These are phyloP conservation scores for Eidolon dupreanum DNA, from an alignment of 2,797 vertebrate genomes.

Conservation along the genomic window DNA sequence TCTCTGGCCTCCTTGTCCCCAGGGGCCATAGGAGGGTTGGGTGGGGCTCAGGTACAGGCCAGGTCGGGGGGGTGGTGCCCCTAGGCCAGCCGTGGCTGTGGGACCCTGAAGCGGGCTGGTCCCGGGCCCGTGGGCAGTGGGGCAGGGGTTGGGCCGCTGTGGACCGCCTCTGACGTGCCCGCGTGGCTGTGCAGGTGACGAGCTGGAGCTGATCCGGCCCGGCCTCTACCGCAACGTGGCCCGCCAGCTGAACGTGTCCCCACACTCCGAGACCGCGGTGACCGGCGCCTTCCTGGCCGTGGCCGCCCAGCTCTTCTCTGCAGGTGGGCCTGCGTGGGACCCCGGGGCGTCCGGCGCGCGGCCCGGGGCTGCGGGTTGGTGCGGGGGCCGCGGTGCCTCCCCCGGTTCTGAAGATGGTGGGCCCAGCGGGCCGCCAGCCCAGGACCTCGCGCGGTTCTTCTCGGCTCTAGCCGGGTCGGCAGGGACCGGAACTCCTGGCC, in stretches of 20 bases:
- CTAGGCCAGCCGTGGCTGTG: too few species aligned
- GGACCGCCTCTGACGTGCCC: not conserved
- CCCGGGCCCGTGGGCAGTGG: not conserved
- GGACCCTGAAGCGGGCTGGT: not conserved
- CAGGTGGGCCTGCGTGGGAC: constrained; percentile 86
- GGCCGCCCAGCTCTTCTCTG: constrained; percentile 95
- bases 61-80: not conserved
- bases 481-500: not conserved
- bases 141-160: not conserved
- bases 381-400: not conserved
- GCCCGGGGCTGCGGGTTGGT: not conserved
- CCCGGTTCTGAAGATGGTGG: not conserved
- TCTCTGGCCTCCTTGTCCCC: not conserved
- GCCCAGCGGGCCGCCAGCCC: not conserved
- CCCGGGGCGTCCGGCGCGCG: not conserved
- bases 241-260: constrained; percentile 94
- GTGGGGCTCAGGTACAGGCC: not conserved
- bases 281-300: constrained; percentile 96
- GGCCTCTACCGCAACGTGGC: constrained; percentile 95
- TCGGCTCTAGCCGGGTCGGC: not conserved
- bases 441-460: fast-evolving
- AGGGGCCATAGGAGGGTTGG: not conserved
- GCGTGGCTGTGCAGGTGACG: constrained; percentile 88
- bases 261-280: constrained; percentile 93
- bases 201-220: constrained; percentile 96